Percentiles rank a stretch among this genome's conserved stretches.
phyloP scores from a whole-genome alignment of 2,797 vertebrate species.

The Chrosomus eos region DNA sequence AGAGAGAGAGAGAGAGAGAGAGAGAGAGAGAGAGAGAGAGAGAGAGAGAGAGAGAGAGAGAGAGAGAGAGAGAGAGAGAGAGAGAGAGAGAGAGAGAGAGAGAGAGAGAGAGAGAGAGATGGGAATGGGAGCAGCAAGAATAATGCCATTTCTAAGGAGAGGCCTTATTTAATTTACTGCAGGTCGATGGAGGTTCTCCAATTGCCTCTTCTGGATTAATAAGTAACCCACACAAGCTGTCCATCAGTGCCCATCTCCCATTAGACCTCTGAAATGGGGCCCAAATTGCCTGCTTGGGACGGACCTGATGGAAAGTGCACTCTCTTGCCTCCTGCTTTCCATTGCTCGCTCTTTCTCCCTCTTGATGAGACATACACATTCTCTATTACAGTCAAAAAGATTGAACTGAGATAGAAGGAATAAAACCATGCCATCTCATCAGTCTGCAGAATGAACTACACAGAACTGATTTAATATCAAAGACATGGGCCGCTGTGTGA shows the following conservation, averaged over 20 bases:
- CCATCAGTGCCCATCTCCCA: constrained; percentile 86
- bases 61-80: constrained; percentile 54
- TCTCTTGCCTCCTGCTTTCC: constrained; percentile 61
- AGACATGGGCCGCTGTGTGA: not conserved
- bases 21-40: not conserved
- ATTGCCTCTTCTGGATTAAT: constrained; percentile 84
- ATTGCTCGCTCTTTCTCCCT: constrained; percentile 64
- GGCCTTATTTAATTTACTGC: constrained; percentile 85
- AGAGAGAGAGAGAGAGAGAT: constrained; percentile 57
- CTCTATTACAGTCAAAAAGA: constrained; percentile 49
- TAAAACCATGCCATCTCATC: constrained; percentile 41
- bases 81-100: constrained; percentile 36
- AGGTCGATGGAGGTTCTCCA: constrained; percentile 85
- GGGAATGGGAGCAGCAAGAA: constrained; percentile 65
- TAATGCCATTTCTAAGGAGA: constrained; percentile 80
- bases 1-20: too few species aligned
- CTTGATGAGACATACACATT: constrained; percentile 51
- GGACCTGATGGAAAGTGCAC: constrained; percentile 77
- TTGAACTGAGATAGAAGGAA: constrained; percentile 32
- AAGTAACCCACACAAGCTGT: constrained; percentile 84
- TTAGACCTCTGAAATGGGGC: constrained; percentile 80
- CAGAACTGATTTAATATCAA: constrained; percentile 39
- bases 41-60: constrained; percentile 38
- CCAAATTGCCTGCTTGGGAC: constrained; percentile 78
- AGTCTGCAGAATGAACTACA: constrained; percentile 35